These are phyloP conservation scores for Epizoanthus scotinus DNA, from an alignment of 92 coral and sea anemone species.

Conservation along the genomic window DNA sequence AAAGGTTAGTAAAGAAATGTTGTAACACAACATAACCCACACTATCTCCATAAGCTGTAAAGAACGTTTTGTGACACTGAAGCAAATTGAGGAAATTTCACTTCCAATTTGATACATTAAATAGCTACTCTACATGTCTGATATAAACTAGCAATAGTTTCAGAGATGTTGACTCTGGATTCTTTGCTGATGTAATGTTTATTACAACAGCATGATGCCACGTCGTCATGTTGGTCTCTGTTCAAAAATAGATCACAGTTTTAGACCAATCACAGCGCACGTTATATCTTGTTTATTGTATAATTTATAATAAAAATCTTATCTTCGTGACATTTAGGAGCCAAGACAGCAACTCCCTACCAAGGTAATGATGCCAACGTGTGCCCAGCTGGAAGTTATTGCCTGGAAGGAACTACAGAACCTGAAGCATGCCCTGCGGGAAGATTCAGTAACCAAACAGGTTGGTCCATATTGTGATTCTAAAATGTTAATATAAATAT, in stretches of 20 bases:
- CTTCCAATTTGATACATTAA: neutral
- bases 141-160: no score
- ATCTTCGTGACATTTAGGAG: slow-evolving; percentile 53
- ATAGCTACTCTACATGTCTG: no score
- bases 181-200: no score
- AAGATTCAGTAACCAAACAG: slow-evolving; percentile 82
- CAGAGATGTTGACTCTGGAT: no score
- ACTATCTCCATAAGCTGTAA: neutral
- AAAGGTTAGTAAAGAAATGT: slow-evolving; percentile 56
- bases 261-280: no score
- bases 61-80: neutral
- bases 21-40: neutral
- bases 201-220: no score
- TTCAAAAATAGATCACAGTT: no score
- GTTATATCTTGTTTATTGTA: no score
- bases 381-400: slow-evolving; percentile 80
- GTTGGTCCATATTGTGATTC: slow-evolving; percentile 36
- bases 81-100: neutral
- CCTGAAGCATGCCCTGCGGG: slow-evolving; percentile 90
- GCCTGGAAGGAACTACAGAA: slow-evolving; percentile 79
- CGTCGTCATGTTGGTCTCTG: no score
- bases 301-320: neutral
- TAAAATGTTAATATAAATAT: neutral
- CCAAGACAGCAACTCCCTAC: slow-evolving; percentile 84
- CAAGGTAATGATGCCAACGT: slow-evolving; percentile 81